Evolutionary conservation across 2,113 vertebrate species (phyloP), one percentile per base, ranked within the genome.

Genomic region (Procavia capensis): DNA sequence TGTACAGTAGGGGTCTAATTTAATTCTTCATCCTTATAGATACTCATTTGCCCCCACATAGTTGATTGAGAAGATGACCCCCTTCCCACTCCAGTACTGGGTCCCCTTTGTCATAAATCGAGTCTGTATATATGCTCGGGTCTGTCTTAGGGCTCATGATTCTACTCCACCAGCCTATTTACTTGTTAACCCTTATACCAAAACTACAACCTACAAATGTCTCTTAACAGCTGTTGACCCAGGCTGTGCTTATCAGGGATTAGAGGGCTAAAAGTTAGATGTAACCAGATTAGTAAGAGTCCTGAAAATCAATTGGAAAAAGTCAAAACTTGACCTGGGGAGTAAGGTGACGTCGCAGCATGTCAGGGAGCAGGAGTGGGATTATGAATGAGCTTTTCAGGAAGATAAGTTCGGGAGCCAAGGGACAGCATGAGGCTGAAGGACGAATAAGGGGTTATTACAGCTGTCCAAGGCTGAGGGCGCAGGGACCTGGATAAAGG

Each of bases 271-370:
- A 90, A 92, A 89, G 6, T 80, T 93, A 50, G 76, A n/a, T 19
- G 25, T 36, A 81, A 36, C 17, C 59, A 90, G 36, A 92, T 95
- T 92, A 92, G 47, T 63, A 88, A 93, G 27, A 59, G 57, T 86
- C 64, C 90, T 79, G 31, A 92, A 92, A 95, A 74, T 90, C 82
- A 91, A 31, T 11, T 61, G 45, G 61, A 68, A 95, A 16, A 94
- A 10, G 6, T 45, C 75, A 88, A 50, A 43, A 63, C 61, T 92
- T 88, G 50, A 92, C 50, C 43, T 9, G 3, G 25, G 43, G 41
- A 36, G 8, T 87, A 79, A 79, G 80, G 24, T 59, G 13, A 36
- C 85, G 36, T 27, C 50, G 64, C 59, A 45, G 17, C 59, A 85
- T 50, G 45, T 82, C 50, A 85, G 59, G 29, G 74, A 76, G 36